These are phyloP conservation scores for Iselma pallidipennis DNA, from an alignment of 2,888 invertebrate species.

Conservation along the genomic window DNA sequence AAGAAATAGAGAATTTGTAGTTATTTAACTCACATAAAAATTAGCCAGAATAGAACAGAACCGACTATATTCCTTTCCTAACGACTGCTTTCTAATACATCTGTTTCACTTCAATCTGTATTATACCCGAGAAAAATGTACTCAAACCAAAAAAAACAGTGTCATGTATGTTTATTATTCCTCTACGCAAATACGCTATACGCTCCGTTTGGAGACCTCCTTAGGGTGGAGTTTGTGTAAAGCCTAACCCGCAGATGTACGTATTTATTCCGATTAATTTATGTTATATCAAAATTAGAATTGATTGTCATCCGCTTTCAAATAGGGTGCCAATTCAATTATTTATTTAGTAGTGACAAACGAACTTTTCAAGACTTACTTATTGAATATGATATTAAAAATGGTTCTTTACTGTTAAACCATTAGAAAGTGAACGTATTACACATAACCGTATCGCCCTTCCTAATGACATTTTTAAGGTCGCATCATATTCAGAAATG, in stretches of 20 bases:
- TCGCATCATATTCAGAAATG: constrained; percentile 31
- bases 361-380: neutral
- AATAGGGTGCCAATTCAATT: neutral
- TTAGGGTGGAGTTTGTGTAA: neutral
- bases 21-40: too few relatives aligned
- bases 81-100: too few relatives aligned
- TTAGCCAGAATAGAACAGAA: too few relatives aligned
- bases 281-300: neutral
- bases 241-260: neutral
- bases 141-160: too few relatives aligned
- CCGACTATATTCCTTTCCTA: too few relatives aligned
- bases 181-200: too few relatives aligned
- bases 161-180: too few relatives aligned
- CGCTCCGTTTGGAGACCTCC: too few relatives aligned
- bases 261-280: neutral
- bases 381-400: neutral
- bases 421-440: constrained; percentile 25
- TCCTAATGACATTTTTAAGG: constrained; percentile 30
- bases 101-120: too few relatives aligned
- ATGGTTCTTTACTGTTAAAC: constrained; percentile 5
- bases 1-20: too few relatives aligned
- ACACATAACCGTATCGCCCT: constrained; percentile 7
- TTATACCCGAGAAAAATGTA: too few relatives aligned
- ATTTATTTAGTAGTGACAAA: neutral
- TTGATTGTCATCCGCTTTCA: neutral